Evolutionary conservation across 2,113 vertebrate genomes (phyloP).

Genomic region (Pithys albifrons): DNA sequence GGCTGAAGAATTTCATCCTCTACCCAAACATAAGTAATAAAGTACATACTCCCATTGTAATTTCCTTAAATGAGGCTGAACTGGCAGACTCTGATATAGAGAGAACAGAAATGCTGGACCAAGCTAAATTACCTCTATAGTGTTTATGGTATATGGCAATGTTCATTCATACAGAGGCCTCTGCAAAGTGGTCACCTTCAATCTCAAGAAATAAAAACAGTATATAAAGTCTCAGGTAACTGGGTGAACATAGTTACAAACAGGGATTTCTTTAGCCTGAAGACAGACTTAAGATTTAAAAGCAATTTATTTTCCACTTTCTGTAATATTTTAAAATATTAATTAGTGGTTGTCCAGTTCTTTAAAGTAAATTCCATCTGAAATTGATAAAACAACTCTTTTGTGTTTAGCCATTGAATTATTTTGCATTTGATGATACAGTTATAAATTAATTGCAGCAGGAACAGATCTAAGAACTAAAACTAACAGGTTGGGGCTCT

Average conservation of each 20-base stretch:
- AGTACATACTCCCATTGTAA: neutral
- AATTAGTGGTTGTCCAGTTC: neutral
- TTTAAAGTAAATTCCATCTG: neutral
- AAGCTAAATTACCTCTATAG: neutral
- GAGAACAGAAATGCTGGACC: neutral
- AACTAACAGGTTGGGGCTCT: constrained; percentile 12
- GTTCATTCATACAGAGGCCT: neutral
- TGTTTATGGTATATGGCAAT: neutral
- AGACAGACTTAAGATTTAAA: neutral
- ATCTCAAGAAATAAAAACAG: neutral
- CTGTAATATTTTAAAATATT: neutral
- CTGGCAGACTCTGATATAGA: neutral
- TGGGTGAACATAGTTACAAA: neutral
- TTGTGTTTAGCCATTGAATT: neutral
- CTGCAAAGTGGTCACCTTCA: neutral
- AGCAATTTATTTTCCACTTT: neutral
- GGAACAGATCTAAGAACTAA: neutral
- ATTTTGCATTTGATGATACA: neutral
- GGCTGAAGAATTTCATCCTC: neutral
- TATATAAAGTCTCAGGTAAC: neutral
- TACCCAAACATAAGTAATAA: neutral
- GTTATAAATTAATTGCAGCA: constrained; percentile 16
- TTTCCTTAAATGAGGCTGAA: neutral
- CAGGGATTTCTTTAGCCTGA: neutral
- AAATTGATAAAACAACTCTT: neutral